Percentiles rank a stretch among this genome's conserved stretches.
These are phyloP conservation scores for Chelonus insularis DNA, from an alignment of 1,140 invertebrate species.

Conservation along the genomic window DNA sequence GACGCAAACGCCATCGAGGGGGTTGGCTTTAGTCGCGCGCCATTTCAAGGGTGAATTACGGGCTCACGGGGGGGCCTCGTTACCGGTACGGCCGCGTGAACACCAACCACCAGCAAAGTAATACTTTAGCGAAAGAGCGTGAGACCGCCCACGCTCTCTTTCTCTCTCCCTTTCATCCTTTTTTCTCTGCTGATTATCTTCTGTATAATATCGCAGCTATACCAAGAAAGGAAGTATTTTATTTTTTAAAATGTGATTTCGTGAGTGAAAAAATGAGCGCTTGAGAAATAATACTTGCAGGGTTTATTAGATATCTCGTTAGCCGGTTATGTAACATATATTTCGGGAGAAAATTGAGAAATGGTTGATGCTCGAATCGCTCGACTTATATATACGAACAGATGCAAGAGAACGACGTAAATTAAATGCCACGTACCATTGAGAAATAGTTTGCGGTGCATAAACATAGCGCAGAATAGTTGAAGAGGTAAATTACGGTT, in stretches of 20 bases:
- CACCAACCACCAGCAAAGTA: conserved; percentile 3
- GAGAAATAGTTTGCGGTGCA: conserved; percentile 34
- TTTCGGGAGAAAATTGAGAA: conserved; percentile 22
- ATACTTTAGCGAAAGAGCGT: not conserved
- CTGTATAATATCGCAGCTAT: too few relatives aligned
- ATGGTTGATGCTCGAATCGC: conserved; percentile 19
- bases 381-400: not conserved
- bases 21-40: conserved; percentile 21
- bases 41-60: conserved; percentile 46
- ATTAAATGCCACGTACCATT: conserved; percentile 36
- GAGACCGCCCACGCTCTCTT: not conserved
- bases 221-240: too few relatives aligned
- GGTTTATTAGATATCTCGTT: not conserved
- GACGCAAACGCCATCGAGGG: conserved; percentile 31
- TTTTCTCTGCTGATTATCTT: too few relatives aligned
- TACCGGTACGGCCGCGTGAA: not conserved
- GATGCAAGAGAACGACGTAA: conserved; percentile 22
- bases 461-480: conserved; percentile 34
- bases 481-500: conserved; percentile 39
- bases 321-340: not conserved
- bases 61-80: not conserved
- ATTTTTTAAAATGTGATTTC: too few relatives aligned
- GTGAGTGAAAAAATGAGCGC: too few relatives aligned
- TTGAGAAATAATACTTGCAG: too few relatives aligned
- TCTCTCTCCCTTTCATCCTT: too few relatives aligned